These are phyloP conservation scores for Microhierax caerulescens DNA, from an alignment of 2,797 vertebrate species.

Conservation along the genomic window DNA sequence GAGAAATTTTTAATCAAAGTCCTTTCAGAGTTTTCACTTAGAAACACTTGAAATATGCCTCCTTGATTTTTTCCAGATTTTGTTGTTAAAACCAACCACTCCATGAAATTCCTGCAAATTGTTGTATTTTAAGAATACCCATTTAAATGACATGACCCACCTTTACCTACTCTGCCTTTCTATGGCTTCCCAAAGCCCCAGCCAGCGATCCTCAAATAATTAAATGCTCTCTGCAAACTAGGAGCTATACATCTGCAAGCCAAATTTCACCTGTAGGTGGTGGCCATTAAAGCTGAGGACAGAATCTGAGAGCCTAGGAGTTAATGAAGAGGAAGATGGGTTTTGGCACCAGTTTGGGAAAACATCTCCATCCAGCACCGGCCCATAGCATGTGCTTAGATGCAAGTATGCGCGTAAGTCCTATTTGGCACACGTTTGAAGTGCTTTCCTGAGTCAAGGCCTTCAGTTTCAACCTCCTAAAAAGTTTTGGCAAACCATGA, in stretches of 20 bases:
- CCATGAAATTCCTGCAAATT: not conserved
- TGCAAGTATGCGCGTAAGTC: not conserved
- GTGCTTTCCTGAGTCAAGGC: not conserved
- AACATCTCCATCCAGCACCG: not conserved
- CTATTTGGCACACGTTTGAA: not conserved
- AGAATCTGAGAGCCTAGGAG: not conserved
- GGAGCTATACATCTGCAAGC: not conserved
- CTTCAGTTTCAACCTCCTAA: constrained; percentile 25
- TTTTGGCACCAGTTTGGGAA: not conserved
- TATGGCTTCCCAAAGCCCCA: not conserved
- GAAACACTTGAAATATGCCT: not conserved
- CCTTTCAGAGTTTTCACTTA: not conserved
- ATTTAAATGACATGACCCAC: not conserved
- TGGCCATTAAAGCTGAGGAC: fast-evolving
- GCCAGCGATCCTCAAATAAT: not conserved
- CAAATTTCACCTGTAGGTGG: not conserved
- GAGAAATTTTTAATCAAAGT: not conserved
- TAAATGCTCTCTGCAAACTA: not conserved
- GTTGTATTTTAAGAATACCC: not conserved
- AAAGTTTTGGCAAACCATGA: constrained; percentile 37
- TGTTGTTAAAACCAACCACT: not conserved
- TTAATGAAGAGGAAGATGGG: not conserved
- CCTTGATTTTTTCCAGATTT: not conserved
- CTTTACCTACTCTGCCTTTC: not conserved
- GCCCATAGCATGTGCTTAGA: not conserved